These are phyloP conservation scores for Athalia circularis DNA, from an alignment of 2,888 invertebrate genomes.

Conservation along the genomic window DNA sequence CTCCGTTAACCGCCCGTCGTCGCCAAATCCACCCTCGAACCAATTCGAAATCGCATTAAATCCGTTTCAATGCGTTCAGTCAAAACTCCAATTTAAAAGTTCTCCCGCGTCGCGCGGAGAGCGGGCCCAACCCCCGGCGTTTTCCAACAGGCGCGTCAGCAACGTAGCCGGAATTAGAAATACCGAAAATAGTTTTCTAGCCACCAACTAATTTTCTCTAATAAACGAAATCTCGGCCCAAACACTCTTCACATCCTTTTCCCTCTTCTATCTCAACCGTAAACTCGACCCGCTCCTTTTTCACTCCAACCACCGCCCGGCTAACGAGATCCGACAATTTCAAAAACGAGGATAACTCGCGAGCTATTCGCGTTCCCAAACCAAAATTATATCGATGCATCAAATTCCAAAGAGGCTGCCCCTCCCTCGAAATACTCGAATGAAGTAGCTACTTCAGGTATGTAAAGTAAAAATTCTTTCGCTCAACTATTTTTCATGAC, in stretches of 20 bases:
- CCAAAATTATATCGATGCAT: too few relatives aligned
- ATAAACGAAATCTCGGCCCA: slow-evolving; percentile 12
- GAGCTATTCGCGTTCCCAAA: too few relatives aligned
- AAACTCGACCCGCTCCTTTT: slow-evolving; percentile 5
- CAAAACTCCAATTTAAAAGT: slow-evolving; percentile 71
- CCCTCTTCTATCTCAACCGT: slow-evolving; percentile 45
- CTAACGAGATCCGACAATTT: background rate
- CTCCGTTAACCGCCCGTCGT: slow-evolving; percentile 54
- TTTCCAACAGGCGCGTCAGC: slow-evolving; percentile 36
- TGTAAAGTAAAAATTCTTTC: too few relatives aligned
- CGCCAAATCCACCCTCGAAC: slow-evolving; percentile 53
- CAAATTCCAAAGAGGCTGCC: too few relatives aligned
- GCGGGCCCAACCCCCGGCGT: background rate
- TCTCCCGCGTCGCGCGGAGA: slow-evolving; percentile 52
- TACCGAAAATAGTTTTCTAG: slow-evolving; percentile 60
- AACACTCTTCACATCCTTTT: background rate
- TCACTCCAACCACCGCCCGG: background rate
- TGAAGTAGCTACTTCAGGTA: too few relatives aligned
- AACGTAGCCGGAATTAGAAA: slow-evolving; percentile 57
- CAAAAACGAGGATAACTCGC: too few relatives aligned
- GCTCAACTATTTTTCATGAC: too few relatives aligned
- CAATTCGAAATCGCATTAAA: slow-evolving; percentile 69
- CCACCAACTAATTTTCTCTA: slow-evolving; percentile 40
- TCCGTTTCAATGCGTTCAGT: slow-evolving; percentile 68
- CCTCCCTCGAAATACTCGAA: too few relatives aligned